Conservation (phyloP, 2,113 vertebrate species). For the Dryoscopus gambensis region DNA sequence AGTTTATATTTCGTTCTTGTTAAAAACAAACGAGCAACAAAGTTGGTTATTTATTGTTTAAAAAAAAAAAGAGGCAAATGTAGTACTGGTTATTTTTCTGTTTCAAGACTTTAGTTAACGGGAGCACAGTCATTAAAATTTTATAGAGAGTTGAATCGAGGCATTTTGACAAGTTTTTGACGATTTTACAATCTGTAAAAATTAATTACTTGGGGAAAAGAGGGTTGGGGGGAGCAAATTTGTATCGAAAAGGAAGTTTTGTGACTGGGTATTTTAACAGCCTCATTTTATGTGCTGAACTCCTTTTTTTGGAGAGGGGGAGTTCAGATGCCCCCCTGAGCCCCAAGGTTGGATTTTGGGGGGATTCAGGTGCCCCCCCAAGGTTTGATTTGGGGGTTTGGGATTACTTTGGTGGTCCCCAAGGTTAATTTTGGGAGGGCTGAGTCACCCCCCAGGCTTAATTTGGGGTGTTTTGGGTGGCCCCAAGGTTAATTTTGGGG, state of each 20-base stretch:
- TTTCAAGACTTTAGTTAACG: conserved; percentile 23
- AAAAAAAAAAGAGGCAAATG: background rate
- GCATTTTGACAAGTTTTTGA: background rate
- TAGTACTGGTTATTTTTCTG: conserved; percentile 58
- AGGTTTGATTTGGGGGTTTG: background rate
- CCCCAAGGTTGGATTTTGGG: background rate
- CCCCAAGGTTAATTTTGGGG: background rate
- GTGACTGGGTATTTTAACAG: background rate
- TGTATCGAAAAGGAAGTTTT: background rate
- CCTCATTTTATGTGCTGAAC: background rate
- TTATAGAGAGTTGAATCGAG: conserved; percentile 36
- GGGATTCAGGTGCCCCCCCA: background rate
- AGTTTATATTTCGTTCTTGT: conserved; percentile 67
- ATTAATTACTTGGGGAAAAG: background rate
- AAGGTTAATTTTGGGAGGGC: background rate
- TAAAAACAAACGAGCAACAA: background rate
- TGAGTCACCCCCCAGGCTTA: background rate
- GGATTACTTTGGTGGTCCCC: background rate
- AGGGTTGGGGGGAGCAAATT: background rate
- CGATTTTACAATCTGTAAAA: background rate
- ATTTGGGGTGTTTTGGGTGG: no score
- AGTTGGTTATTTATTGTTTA: conserved; percentile 68
- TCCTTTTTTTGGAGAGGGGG: background rate
- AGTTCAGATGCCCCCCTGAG: background rate
- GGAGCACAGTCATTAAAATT: conserved; percentile 59